phyloP scores from a whole-genome alignment of 2,888 invertebrate genomes.

The Leptogaster cylindrica region DNA sequence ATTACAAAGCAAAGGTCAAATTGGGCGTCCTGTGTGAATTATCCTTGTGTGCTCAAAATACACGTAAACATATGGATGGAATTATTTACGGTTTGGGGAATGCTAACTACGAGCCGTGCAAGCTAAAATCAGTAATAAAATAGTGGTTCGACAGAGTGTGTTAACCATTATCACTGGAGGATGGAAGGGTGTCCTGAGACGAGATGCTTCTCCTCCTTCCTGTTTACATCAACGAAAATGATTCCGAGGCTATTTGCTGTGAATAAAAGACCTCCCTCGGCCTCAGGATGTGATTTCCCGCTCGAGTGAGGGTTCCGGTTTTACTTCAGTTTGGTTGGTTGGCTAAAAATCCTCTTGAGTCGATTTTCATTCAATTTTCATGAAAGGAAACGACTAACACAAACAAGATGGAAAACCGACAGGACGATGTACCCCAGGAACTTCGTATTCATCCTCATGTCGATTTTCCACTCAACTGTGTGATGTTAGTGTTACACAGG shows the following conservation, averaged over 20 bases:
- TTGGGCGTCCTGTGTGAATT: background rate
- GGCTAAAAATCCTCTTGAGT: constrained; percentile 28
- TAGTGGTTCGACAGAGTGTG: no score
- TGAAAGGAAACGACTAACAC: constrained; percentile 13
- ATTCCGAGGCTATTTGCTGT: constrained; percentile 17
- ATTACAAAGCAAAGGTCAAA: constrained; percentile 9
- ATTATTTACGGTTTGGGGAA: no score
- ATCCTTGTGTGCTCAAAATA: no score
- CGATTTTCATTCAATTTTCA: constrained; percentile 31
- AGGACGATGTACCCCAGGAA: background rate
- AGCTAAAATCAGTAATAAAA: no score
- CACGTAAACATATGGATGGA: no score
- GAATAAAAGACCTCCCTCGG: constrained; percentile 2
- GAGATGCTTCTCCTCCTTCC: constrained; percentile 28
- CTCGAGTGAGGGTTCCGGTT: constrained; percentile 8
- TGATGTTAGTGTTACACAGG: constrained; percentile 27
- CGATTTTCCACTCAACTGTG: constrained; percentile 30
- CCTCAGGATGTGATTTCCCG: constrained; percentile 10
- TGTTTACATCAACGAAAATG: constrained; percentile 8
- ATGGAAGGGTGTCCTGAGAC: no score
- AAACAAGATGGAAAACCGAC: no score
- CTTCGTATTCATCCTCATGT: constrained; percentile 1
- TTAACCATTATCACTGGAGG: no score
- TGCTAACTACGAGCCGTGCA: no score
- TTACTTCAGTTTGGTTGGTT: constrained; percentile 24